Evolutionary conservation across 2,888 invertebrate genomes (phyloP).

Genomic region (Drosophila meridiana): DNA sequence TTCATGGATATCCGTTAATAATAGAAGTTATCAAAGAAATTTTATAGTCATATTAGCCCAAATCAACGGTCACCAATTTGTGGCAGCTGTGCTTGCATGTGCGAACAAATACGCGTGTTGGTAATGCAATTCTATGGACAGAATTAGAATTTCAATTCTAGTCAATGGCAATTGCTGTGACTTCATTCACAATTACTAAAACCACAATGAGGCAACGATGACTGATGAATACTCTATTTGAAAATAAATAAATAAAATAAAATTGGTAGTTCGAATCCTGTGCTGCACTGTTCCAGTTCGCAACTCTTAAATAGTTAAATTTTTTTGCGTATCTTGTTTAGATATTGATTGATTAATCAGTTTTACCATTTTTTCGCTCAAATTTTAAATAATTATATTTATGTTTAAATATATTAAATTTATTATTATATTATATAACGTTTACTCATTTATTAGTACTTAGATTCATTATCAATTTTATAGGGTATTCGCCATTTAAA

Average conservation of each 20-base stretch:
- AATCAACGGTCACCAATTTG: background rate
- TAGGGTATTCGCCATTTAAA: background rate
- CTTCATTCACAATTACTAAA: background rate
- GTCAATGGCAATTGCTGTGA: background rate
- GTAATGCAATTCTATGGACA: background rate
- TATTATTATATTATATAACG: too few species aligned
- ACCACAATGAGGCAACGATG: background rate
- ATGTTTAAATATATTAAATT: too few species aligned
- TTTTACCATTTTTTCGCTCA: too few species aligned
- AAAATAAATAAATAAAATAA: too few species aligned
- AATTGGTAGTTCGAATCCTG: too few species aligned
- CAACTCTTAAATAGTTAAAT: too few species aligned
- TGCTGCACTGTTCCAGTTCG: too few species aligned
- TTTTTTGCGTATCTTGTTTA: too few species aligned
- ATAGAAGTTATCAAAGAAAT: background rate
- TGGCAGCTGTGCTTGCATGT: background rate
- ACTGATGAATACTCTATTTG: background rate
- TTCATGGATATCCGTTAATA: too few species aligned
- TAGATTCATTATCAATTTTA: background rate
- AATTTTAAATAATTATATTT: too few species aligned
- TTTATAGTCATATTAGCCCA: too few species aligned
- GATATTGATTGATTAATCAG: too few species aligned
- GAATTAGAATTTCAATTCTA: background rate
- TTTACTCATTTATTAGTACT: background rate
- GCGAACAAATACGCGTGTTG: background rate